Percentiles rank a stretch among this genome's conserved stretches.
Conservation (phyloP, 2,888 invertebrate genomes). For the Gastracanthus pulcherrimus region DNA sequence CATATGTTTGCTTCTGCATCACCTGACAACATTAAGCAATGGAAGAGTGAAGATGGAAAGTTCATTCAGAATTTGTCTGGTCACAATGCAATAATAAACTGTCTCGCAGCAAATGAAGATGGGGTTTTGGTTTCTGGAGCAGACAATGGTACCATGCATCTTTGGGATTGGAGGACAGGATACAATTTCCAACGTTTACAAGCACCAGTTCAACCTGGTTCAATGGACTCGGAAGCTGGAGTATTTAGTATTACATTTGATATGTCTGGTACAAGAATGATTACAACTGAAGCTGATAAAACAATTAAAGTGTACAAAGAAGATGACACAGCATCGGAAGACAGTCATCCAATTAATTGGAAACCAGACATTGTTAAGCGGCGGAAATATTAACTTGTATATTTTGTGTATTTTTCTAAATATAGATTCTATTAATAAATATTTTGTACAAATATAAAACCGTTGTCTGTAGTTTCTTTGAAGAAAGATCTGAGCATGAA, state of each 20-base stretch:
- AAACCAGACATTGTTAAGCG: constrained; percentile 96
- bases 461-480: background rate
- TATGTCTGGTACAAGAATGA: constrained; percentile 94
- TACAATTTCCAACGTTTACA: constrained; percentile 98
- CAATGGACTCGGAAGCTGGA: constrained; percentile 99
- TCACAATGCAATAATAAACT: constrained; percentile 98
- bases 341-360: constrained; percentile 98
- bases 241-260: constrained; percentile 98
- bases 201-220: constrained; percentile 98
- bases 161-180: constrained; percentile 99
- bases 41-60: constrained; percentile 98
- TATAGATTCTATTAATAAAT: background rate
- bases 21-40: constrained; percentile 99
- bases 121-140: constrained; percentile 98
- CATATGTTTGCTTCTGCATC: constrained; percentile 99
- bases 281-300: constrained; percentile 99
- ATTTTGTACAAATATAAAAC: background rate
- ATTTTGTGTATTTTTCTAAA: background rate
- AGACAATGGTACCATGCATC: constrained; percentile 97
- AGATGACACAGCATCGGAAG: constrained; percentile 97
- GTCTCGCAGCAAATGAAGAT: constrained; percentile 95
- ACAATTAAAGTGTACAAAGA: constrained; percentile 99
- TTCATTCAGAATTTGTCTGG: constrained; percentile 98
- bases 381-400: constrained; percentile 85
- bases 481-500: too few species aligned